Conservation (phyloP, 2,113 vertebrate species). For the Eleginops maclovinus region DNA sequence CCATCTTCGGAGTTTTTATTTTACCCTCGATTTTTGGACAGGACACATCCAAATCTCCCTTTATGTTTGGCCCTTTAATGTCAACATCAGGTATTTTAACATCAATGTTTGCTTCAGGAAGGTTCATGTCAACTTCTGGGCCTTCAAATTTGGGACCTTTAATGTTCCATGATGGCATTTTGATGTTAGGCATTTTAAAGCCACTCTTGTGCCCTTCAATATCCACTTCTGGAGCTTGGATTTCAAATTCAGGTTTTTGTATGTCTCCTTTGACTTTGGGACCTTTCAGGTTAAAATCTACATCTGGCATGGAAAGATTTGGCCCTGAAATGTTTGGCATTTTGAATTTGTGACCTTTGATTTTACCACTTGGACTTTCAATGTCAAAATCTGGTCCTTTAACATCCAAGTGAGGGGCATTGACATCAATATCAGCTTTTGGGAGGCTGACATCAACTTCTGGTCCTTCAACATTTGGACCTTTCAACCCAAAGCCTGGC, state of each 20-base stretch:
- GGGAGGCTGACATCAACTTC: slow-evolving; percentile 7
- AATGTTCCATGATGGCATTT: too few relatives aligned
- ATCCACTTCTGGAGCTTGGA: neutral
- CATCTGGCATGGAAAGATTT: neutral
- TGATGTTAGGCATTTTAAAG: too few relatives aligned
- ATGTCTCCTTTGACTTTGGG: slow-evolving; percentile 30
- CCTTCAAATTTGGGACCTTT: neutral
- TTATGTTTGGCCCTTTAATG: neutral
- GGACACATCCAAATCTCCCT: slow-evolving; percentile 17
- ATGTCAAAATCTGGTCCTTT: neutral
- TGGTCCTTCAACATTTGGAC: neutral
- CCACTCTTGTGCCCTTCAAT: slow-evolving; percentile 49
- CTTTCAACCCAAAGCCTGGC: neutral
- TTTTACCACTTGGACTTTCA: neutral
- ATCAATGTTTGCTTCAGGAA: neutral
- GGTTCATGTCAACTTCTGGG: slow-evolving; percentile 6
- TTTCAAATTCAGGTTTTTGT: slow-evolving; percentile 48
- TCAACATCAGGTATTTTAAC: slow-evolving; percentile 30
- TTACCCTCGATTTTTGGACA: slow-evolving; percentile 23
- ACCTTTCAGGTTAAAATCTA: neutral
- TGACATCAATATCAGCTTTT: slow-evolving; percentile 53
- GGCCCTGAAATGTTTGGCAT: neutral
- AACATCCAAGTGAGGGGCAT: neutral
- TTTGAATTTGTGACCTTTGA: slow-evolving; percentile 62
- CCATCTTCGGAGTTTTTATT: neutral